Conservation (phyloP, 2,113 vertebrate species). For the Ailurus styani region DNA sequence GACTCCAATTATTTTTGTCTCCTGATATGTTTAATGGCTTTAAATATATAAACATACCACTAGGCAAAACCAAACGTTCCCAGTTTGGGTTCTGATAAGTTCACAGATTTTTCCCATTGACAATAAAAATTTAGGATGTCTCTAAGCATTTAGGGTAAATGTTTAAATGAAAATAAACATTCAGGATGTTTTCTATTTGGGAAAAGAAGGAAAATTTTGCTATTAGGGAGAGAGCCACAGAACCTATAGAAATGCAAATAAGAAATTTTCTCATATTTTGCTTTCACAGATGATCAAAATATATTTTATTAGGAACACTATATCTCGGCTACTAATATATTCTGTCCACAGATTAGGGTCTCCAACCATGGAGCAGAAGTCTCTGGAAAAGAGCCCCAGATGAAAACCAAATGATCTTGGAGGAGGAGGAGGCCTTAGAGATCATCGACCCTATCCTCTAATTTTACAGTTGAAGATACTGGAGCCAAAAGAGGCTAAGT, state of each 20-base stretch:
- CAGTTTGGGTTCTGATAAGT: background rate
- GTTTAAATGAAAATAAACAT: background rate
- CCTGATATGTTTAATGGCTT: background rate
- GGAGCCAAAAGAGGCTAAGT: background rate
- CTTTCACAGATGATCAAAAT: background rate
- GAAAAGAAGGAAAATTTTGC: background rate
- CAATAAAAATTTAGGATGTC: background rate
- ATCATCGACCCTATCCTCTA: background rate
- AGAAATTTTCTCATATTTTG: background rate
- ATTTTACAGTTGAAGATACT: constrained; percentile 4
- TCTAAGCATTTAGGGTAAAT: background rate
- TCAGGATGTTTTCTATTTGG: background rate
- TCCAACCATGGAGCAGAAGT: background rate
- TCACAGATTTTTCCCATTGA: background rate
- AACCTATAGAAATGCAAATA: background rate
- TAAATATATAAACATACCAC: background rate
- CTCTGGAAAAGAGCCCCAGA: background rate
- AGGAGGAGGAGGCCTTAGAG: background rate
- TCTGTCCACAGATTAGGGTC: background rate
- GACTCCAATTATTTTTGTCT: background rate
- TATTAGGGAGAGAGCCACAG: background rate
- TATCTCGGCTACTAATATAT: background rate
- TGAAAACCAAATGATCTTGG: background rate
- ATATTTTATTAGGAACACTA: background rate
- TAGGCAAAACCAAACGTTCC: background rate